phyloP scores from a whole-genome alignment of 2,888 invertebrate genomes.

The Hydropsyche betteni region DNA sequence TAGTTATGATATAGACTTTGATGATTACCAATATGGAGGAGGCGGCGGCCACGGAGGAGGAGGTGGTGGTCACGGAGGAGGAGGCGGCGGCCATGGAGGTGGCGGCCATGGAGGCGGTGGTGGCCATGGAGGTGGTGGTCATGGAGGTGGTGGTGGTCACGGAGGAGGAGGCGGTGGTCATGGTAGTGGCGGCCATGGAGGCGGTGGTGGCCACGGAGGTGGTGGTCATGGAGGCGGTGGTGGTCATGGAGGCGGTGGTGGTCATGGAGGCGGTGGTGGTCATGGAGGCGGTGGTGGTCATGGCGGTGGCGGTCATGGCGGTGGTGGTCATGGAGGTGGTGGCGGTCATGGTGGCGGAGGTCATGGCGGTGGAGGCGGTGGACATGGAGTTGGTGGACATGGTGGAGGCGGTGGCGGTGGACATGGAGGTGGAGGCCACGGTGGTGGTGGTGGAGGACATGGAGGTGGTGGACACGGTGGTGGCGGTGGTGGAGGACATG shows the following conservation, averaged over 20 bases:
- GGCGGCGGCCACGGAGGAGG: conserved; percentile 11
- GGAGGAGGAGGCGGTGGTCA: conserved; percentile 6
- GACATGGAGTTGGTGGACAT: conserved; percentile 20
- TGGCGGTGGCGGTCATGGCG: conserved; percentile 30
- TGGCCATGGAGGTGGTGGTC: conserved; percentile 39
- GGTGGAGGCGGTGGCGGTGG: conserved; percentile 12
- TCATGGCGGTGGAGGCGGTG: conserved; percentile 36
- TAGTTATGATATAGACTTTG: conserved; percentile 2
- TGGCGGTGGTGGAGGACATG: conserved; percentile 4
- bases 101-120: conserved; percentile 16
- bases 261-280: conserved; percentile 46
- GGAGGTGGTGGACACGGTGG: conserved; percentile 5
- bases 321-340: conserved; percentile 26
- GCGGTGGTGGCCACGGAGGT: conserved; percentile 36
- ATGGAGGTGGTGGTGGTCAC: conserved; percentile 41
- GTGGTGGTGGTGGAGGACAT: conserved; percentile 15
- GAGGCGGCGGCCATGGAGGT: neutral
- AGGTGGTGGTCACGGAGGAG: neutral
- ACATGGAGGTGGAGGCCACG: conserved; percentile 34
- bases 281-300: conserved; percentile 40
- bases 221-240: conserved; percentile 46
- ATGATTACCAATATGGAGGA: conserved; percentile 9
- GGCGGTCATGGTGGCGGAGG: conserved; percentile 32
- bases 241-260: conserved; percentile 47
- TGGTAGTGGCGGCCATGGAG: conserved; percentile 34